Conservation (phyloP, 1,140 invertebrate genomes). For the Eufriesea mexicana region DNA sequence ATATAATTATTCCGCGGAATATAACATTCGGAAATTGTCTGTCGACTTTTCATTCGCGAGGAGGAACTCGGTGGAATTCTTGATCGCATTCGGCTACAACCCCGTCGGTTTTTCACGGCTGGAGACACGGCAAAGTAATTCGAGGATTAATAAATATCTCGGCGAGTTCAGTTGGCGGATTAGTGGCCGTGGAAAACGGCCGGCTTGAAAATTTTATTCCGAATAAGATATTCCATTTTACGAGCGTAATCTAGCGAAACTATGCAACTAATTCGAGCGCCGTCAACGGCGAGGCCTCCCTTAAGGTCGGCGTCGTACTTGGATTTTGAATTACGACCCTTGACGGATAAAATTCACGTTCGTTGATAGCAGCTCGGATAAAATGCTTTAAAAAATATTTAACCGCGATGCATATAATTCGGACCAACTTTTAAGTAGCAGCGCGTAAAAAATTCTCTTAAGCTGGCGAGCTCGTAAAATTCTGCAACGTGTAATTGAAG, state of each 20-base stretch:
- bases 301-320: background rate
- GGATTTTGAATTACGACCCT: slow-evolving; percentile 5
- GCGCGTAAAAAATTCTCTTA: background rate
- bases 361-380: background rate
- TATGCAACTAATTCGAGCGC: background rate
- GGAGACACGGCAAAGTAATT: background rate
- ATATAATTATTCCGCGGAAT: background rate
- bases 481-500: background rate
- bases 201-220: slow-evolving; percentile 24
- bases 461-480: background rate
- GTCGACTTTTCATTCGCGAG: background rate
- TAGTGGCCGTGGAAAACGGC: background rate
- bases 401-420: no score
- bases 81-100: background rate
- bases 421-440: background rate
- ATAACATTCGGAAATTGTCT: background rate
- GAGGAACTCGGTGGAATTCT: background rate
- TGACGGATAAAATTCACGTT: background rate
- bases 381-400: background rate
- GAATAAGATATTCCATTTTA: slow-evolving; percentile 17
- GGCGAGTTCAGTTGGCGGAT: background rate
- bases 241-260: slow-evolving; percentile 25
- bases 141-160: background rate
- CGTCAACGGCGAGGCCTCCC: background rate
- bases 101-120: background rate